These are phyloP conservation scores for Brachystomella parvula DNA, from an alignment of 1,140 invertebrate genomes.

Conservation along the genomic window DNA sequence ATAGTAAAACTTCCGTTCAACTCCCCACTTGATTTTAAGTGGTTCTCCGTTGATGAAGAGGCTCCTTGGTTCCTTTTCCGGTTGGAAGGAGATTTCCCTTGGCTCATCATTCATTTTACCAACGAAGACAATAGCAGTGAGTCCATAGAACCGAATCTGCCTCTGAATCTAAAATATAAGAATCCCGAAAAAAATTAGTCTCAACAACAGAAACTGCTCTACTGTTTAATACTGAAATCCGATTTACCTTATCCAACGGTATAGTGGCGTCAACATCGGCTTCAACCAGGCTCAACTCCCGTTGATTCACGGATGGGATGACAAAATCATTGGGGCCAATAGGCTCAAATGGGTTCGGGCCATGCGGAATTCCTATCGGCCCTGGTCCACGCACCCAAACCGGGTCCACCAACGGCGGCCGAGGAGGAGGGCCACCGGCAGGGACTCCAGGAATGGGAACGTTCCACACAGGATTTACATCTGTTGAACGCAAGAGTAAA, in stretches of 20 bases:
- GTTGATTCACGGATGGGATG: slow-evolving; percentile 20
- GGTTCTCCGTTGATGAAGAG: slow-evolving; percentile 31
- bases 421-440: slow-evolving; percentile 7
- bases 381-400: background rate
- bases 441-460: background rate
- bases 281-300: slow-evolving; percentile 22
- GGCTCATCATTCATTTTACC: slow-evolving; percentile 73
- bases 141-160: slow-evolving; percentile 77
- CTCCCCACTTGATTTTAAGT: slow-evolving; percentile 31
- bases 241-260: slow-evolving; percentile 31
- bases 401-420: slow-evolving; percentile 3
- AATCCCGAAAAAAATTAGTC: slow-evolving; percentile 2
- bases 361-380: background rate
- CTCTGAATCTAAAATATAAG: slow-evolving; percentile 49
- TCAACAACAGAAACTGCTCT: slow-evolving; percentile 2
- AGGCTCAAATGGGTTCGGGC: slow-evolving; percentile 35
- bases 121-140: slow-evolving; percentile 73
- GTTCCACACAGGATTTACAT: background rate
- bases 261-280: slow-evolving; percentile 19
- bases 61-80: slow-evolving; percentile 41
- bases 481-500: background rate
- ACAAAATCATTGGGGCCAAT: slow-evolving; percentile 30
- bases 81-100: slow-evolving; percentile 69
- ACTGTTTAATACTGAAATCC: slow-evolving; percentile 7
- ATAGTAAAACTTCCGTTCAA: slow-evolving; percentile 50